Evolutionary conservation across 2,888 invertebrate species (phyloP).

Genomic region (Spodoptera exigua): DNA sequence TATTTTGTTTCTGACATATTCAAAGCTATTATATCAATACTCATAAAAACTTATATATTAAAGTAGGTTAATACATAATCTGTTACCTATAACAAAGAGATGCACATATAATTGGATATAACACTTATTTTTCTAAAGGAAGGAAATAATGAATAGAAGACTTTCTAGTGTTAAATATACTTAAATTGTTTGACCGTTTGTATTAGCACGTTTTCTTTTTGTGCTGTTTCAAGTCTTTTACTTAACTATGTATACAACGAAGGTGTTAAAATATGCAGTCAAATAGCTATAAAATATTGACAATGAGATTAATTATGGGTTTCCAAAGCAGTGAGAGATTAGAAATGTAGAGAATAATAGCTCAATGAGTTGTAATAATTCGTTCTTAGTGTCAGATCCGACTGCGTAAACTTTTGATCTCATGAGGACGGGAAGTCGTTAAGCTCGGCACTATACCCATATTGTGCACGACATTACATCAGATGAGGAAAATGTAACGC

Average conservation of each 20-base stretch:
- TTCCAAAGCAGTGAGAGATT: neutral
- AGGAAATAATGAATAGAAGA: slow-evolving; percentile 33
- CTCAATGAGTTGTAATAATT: too few species aligned
- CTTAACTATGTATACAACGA: slow-evolving; percentile 5
- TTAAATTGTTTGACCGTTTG: slow-evolving; percentile 20
- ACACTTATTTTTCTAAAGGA: slow-evolving; percentile 16
- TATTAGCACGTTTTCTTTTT: slow-evolving; percentile 21
- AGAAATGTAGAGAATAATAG: neutral
- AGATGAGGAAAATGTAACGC: slow-evolving; percentile 39
- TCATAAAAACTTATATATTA: slow-evolving; percentile 41
- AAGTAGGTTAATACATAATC: slow-evolving; percentile 33
- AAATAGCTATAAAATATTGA: slow-evolving; percentile 12
- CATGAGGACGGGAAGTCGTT: slow-evolving; percentile 14
- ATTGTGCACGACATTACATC: slow-evolving; percentile 29
- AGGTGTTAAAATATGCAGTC: slow-evolving; percentile 24
- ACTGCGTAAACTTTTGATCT: slow-evolving; percentile 14
- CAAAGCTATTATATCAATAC: slow-evolving; percentile 29
- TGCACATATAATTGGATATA: slow-evolving; percentile 24
- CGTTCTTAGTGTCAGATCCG: neutral
- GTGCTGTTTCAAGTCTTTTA: slow-evolving; percentile 6
- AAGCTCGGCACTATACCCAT: slow-evolving; percentile 28
- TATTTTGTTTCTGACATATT: slow-evolving; percentile 37
- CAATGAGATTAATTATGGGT: slow-evolving; percentile 5
- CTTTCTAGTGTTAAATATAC: slow-evolving; percentile 37
- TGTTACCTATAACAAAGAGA: neutral